Conservation (phyloP, 1,140 invertebrate genomes). For the Cotesia glomerata region DNA sequence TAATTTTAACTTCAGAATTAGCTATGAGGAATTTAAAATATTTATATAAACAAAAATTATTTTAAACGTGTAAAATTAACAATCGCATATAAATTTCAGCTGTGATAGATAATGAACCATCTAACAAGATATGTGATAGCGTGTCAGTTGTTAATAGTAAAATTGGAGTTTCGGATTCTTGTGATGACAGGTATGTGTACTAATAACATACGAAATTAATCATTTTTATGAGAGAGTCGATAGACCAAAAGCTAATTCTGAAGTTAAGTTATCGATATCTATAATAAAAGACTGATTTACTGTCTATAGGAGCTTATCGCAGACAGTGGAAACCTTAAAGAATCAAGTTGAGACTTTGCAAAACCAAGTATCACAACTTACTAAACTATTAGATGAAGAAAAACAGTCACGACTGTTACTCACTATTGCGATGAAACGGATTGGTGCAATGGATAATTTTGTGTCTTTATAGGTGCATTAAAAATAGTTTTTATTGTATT, state of each 20-base stretch:
- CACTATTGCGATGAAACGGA: constrained; percentile 57
- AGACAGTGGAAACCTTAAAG: constrained; percentile 74
- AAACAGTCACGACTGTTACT: constrained; percentile 59
- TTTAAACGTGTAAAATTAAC: constrained; percentile 20
- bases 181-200: constrained; percentile 57
- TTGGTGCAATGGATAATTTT: constrained; percentile 53
- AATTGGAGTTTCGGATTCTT: constrained; percentile 53
- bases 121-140: constrained; percentile 56
- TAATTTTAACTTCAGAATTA: constrained; percentile 40
- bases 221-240: neutral
- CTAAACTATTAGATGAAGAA: constrained; percentile 62
- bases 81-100: constrained; percentile 51
- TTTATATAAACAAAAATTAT: neutral
- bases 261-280: constrained; percentile 37
- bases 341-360: constrained; percentile 70
- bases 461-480: constrained; percentile 34
- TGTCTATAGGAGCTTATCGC: constrained; percentile 68
- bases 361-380: constrained; percentile 59
- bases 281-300: constrained; percentile 59
- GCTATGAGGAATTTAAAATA: constrained; percentile 14
- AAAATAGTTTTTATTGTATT: neutral
- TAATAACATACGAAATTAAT: neutral
- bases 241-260: constrained; percentile 31
- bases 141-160: constrained; percentile 54
- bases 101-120: constrained; percentile 55